phyloP scores from a whole-genome alignment of 2,888 invertebrate species.

The Biston betularia region DNA sequence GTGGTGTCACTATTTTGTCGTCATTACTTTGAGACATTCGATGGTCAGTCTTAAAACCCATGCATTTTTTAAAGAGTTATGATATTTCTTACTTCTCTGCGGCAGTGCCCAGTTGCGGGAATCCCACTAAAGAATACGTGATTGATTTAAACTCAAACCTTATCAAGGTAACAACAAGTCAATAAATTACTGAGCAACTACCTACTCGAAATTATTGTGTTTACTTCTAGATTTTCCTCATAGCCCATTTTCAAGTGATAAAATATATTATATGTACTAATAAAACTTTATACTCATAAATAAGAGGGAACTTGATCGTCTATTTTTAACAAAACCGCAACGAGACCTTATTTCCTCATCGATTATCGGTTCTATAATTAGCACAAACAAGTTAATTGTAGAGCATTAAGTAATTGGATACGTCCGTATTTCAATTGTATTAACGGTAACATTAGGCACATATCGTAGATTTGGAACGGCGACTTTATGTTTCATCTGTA shows the following conservation, averaged over 20 bases:
- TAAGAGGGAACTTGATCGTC: slow-evolving; percentile 12
- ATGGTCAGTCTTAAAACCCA: no score
- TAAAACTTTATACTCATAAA: slow-evolving; percentile 1
- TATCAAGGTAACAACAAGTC: slow-evolving; percentile 10
- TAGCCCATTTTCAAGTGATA: slow-evolving; percentile 1
- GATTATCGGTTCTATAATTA: slow-evolving; percentile 37
- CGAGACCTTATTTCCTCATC: slow-evolving; percentile 27
- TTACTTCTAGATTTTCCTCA: slow-evolving; percentile 25
- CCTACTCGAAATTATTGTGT: slow-evolving; percentile 6
- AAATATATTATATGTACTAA: slow-evolving; percentile 1
- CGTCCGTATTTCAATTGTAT: neutral
- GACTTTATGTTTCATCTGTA: neutral
- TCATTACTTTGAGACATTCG: no score
- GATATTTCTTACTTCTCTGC: no score
- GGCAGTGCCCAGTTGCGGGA: no score
- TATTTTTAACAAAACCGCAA: slow-evolving; percentile 37
- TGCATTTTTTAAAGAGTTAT: no score
- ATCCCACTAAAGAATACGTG: no score
- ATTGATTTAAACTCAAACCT: slow-evolving; percentile 6
- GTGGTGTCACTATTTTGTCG: no score
- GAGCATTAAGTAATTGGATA: neutral
- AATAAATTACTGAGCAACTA: slow-evolving; percentile 12
- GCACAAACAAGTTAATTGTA: slow-evolving; percentile 13
- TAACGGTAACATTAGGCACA: neutral
- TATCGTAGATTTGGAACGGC: neutral